Percentiles rank a stretch among this genome's conserved stretches.
Evolutionary conservation across 2,113 vertebrate genomes (phyloP).

Genomic region (Salvelinus alpinus): DNA sequence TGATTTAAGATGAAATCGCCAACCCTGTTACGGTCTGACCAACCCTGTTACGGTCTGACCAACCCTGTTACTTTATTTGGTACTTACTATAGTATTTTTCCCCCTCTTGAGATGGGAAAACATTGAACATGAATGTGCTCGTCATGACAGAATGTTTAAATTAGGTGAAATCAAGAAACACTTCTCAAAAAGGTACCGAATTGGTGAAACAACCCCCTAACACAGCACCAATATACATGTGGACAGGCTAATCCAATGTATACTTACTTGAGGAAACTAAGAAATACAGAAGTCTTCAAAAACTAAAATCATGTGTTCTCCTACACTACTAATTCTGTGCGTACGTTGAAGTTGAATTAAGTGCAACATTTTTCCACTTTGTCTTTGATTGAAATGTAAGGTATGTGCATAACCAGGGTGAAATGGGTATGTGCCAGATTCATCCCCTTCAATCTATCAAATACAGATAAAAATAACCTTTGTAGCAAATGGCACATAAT

Average conservation of each 20-base stretch:
- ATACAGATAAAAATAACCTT: slow-evolving; percentile 51
- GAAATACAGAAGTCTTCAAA: slow-evolving; percentile 34
- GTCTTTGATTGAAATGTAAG: slow-evolving; percentile 48
- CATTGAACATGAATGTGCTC: no score
- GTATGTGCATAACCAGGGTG: slow-evolving; percentile 59
- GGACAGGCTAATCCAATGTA: slow-evolving; percentile 55
- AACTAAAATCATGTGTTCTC: slow-evolving; percentile 21
- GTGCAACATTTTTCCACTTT: slow-evolving; percentile 66
- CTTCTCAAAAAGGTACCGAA: no score
- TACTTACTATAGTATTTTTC: no score
- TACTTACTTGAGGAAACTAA: slow-evolving; percentile 43
- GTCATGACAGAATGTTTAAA: no score
- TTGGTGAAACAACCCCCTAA: slow-evolving; percentile 19
- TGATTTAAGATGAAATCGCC: no score
- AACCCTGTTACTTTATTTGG: no score
- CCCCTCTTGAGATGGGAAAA: no score
- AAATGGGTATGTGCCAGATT: slow-evolving; percentile 48
- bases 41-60: no score
- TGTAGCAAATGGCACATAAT: slow-evolving; percentile 57
- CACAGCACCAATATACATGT: slow-evolving; percentile 82
- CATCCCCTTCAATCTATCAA: slow-evolving; percentile 32
- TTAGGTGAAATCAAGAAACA: no score
- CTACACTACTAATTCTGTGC: slow-evolving; percentile 43
- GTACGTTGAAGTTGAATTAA: slow-evolving; percentile 54
- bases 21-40: no score